These are phyloP conservation scores for Oreochromis grahami DNA, from an alignment of 2,797 vertebrate species.

Conservation along the genomic window DNA sequence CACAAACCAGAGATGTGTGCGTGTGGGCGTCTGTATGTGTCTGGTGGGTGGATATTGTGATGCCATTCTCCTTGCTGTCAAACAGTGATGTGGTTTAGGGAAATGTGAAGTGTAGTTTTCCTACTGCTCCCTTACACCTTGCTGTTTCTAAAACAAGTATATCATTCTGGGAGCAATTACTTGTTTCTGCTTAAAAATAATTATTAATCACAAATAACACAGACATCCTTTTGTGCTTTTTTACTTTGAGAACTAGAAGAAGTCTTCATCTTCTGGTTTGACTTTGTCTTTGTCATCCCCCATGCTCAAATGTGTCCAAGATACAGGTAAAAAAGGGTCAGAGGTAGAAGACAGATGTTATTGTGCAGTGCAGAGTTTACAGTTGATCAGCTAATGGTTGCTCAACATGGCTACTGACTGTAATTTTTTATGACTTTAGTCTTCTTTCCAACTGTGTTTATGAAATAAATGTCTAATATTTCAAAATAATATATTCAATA, in stretches of 20 bases:
- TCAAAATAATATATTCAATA: not conserved
- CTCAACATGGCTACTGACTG: constrained; percentile 48
- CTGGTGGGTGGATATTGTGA: constrained; percentile 12
- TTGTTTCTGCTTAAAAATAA: not conserved
- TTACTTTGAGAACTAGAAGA: not conserved
- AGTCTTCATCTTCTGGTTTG: not conserved
- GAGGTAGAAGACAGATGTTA: constrained; percentile 24
- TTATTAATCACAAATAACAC: not conserved
- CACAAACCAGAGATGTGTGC: constrained; percentile 16
- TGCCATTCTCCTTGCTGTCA: constrained; percentile 19
- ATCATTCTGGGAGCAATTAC: not conserved
- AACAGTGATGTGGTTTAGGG: constrained; percentile 19
- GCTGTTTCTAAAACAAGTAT: constrained; percentile 9
- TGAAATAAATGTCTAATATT: not conserved
- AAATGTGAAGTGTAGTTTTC: not conserved
- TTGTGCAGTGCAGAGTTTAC: constrained; percentile 22
- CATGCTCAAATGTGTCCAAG: not conserved
- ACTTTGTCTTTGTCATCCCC: not conserved
- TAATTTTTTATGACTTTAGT: constrained; percentile 20
- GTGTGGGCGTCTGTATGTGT: constrained; percentile 6
- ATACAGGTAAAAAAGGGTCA: constrained; percentile 31
- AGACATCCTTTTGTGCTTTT: not conserved
- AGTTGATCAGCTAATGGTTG: constrained; percentile 30
- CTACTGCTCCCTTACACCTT: not conserved
- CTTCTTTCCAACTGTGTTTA: not conserved